Percentiles rank a stretch among this genome's conserved stretches.
phyloP scores from a whole-genome alignment of 2,113 vertebrate genomes.

The Dunckerocampus dactyliophorus region DNA sequence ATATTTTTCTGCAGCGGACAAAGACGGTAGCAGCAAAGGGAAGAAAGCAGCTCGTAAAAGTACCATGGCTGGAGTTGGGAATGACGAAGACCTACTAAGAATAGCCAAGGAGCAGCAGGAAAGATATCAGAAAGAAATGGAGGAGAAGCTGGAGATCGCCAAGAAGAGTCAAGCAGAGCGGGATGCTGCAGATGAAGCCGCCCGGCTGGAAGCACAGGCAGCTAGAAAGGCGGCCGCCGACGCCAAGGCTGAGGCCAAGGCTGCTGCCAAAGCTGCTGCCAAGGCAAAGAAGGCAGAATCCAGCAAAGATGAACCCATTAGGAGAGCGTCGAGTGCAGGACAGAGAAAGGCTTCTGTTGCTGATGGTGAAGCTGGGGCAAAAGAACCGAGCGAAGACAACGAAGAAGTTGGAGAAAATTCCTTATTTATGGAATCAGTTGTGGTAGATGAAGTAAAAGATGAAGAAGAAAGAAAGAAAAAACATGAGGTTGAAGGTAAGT shows the following conservation, averaged over 20 bases:
- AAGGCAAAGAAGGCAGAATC: conserved; percentile 38
- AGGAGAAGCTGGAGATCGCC: conserved; percentile 45
- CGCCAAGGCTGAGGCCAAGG: conserved; percentile 47
- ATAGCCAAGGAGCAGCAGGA: conserved; percentile 69
- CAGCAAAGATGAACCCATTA: conserved; percentile 19
- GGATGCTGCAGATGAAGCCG: conserved; percentile 44
- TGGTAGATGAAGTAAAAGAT: conserved; percentile 22
- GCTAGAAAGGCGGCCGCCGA: conserved; percentile 39
- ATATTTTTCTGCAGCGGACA: conserved; percentile 52
- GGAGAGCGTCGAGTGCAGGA: conserved; percentile 14
- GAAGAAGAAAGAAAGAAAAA: conserved; percentile 43
- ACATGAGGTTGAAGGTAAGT: conserved; percentile 57
- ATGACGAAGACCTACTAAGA: conserved; percentile 55
- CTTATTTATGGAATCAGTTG: conserved; percentile 4
- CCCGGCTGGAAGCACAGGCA: conserved; percentile 23
- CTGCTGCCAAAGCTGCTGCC: conserved; percentile 28
- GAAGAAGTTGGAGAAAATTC: conserved; percentile 1
- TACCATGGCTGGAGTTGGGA: conserved; percentile 51
- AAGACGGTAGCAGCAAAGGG: conserved; percentile 53
- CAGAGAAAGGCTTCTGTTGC: conserved; percentile 21
- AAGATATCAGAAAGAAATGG: conserved; percentile 61
- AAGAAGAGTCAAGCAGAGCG: conserved; percentile 58
- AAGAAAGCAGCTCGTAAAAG: conserved; percentile 65
- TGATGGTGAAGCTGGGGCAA: conserved; percentile 12
- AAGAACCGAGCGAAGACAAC: conserved; percentile 8